phyloP scores from a whole-genome alignment of 2,797 vertebrate genomes.

The Rhinichthys osculus region DNA sequence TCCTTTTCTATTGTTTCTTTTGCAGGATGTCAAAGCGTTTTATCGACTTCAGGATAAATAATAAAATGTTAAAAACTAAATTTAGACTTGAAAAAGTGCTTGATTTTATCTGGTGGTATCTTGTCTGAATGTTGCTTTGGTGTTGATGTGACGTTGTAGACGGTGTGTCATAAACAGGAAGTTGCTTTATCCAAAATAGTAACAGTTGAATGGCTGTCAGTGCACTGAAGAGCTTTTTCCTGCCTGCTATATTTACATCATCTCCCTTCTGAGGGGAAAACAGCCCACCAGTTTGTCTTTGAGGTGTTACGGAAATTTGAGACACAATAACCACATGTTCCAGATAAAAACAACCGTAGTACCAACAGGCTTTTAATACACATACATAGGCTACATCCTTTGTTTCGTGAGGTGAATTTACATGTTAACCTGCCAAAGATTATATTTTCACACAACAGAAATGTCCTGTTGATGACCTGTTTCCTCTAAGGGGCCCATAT shows the following conservation, averaged over 20 bases:
- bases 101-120: background rate
- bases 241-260: constrained; percentile 42
- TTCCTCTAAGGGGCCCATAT: background rate
- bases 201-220: constrained; percentile 40
- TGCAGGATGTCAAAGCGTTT: background rate
- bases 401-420: constrained; percentile 16
- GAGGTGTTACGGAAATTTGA: constrained; percentile 33
- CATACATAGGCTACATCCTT: constrained; percentile 17
- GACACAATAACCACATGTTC: constrained; percentile 37
- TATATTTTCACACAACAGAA: background rate
- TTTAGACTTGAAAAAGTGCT: background rate
- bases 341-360: constrained; percentile 20
- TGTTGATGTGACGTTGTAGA: constrained; percentile 25
- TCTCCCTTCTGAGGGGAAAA: constrained; percentile 33
- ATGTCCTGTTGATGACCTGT: constrained; percentile 34
- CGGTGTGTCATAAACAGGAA: constrained; percentile 44
- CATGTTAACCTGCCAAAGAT: constrained; percentile 21
- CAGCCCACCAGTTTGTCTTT: constrained; percentile 21
- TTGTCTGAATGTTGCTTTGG: constrained; percentile 7
- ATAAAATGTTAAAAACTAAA: background rate
- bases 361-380: background rate
- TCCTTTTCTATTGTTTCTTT: constrained; percentile 16
- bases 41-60: background rate
- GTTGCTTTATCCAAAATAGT: constrained; percentile 46
- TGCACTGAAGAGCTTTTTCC: constrained; percentile 46